phyloP scores from a whole-genome alignment of 2,888 invertebrate genomes.

The Nymphalis urticae region DNA sequence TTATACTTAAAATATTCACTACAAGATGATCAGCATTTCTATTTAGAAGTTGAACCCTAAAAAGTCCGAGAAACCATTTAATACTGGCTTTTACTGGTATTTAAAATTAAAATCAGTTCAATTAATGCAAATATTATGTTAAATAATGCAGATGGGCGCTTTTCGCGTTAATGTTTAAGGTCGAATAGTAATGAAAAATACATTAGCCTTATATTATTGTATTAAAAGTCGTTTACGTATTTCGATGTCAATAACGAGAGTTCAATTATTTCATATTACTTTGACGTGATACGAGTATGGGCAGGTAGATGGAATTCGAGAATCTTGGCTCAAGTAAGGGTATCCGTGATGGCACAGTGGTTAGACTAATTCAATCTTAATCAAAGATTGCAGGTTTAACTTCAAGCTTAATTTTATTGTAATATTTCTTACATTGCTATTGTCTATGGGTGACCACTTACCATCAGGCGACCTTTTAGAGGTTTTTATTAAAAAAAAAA shows the following conservation, averaged over 20 bases:
- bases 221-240: slow-evolving; percentile 34
- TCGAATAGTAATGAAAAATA: slow-evolving; percentile 41
- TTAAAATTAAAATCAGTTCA: slow-evolving; percentile 74
- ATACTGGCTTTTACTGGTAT: slow-evolving; percentile 58
- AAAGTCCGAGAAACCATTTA: slow-evolving; percentile 46
- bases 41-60: slow-evolving; percentile 29
- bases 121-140: slow-evolving; percentile 73
- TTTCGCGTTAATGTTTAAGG: slow-evolving; percentile 51
- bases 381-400: too few species aligned
- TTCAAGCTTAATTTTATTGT: too few species aligned
- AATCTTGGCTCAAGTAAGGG: too few species aligned
- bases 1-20: too few species aligned
- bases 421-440: too few species aligned
- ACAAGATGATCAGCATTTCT: neutral
- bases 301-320: too few species aligned
- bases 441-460: too few species aligned
- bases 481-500: too few species aligned
- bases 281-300: neutral
- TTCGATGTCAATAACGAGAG: neutral
- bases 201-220: slow-evolving; percentile 43
- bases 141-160: slow-evolving; percentile 71
- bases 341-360: too few species aligned
- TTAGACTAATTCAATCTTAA: too few species aligned
- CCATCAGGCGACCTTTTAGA: too few species aligned
- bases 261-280: neutral